These are phyloP conservation scores for Agriopis marginaria DNA, from an alignment of 2,888 invertebrate genomes.

Conservation along the genomic window DNA sequence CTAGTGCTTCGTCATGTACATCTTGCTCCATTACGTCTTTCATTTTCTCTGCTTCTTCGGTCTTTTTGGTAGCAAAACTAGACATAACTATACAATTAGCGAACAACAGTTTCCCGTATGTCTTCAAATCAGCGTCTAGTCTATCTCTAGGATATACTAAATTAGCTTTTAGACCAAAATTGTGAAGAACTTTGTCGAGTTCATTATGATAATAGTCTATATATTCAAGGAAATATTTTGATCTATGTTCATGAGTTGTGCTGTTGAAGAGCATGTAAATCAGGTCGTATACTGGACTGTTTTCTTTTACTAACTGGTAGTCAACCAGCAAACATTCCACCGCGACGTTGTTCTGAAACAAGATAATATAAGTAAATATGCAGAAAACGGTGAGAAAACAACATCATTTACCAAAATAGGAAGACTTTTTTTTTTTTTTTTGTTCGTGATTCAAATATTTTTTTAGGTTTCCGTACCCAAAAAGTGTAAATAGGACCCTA, in stretches of 20 bases:
- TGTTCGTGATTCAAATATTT: too few species aligned
- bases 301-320: slow-evolving; percentile 56
- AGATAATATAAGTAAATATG: neutral
- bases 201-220: slow-evolving; percentile 48
- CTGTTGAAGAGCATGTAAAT: slow-evolving; percentile 60
- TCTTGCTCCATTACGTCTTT: slow-evolving; percentile 18
- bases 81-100: slow-evolving; percentile 41
- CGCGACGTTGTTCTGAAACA: slow-evolving; percentile 52
- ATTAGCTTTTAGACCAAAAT: slow-evolving; percentile 51
- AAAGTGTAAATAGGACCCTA: too few species aligned
- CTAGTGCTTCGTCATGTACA: neutral
- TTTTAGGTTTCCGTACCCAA: too few species aligned
- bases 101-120: slow-evolving; percentile 48
- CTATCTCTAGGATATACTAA: slow-evolving; percentile 53
- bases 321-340: slow-evolving; percentile 58
- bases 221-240: slow-evolving; percentile 48
- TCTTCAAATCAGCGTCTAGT: slow-evolving; percentile 54
- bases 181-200: slow-evolving; percentile 50
- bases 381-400: neutral
- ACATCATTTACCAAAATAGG: too few species aligned
- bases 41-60: slow-evolving; percentile 46
- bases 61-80: slow-evolving; percentile 44
- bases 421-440: too few species aligned
- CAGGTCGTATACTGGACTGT: slow-evolving; percentile 55
- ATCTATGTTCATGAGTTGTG: slow-evolving; percentile 55